Conservation (phyloP, 1,140 invertebrate genomes). For the Nilaparvata lugens region DNA sequence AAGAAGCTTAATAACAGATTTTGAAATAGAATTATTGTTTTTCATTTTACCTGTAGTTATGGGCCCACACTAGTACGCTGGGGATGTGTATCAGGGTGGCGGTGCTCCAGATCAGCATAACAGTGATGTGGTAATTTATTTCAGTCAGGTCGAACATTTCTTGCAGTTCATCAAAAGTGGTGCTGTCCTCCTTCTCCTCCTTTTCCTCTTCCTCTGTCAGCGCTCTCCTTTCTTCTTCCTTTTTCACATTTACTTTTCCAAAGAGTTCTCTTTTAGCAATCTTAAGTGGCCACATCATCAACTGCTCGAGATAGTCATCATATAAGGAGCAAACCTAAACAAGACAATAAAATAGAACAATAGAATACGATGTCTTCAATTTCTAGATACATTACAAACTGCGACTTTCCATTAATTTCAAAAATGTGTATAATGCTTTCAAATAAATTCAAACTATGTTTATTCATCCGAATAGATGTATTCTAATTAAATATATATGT, state of each 20-base stretch:
- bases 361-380: no score
- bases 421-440: no score
- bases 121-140: constrained; percentile 31
- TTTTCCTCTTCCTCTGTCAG: constrained; percentile 18
- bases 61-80: constrained; percentile 39
- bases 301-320: constrained; percentile 61
- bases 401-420: no score
- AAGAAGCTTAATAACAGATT: no score
- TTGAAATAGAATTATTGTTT: no score
- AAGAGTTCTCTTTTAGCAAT: not conserved
- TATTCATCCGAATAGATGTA: no score
- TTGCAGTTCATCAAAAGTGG: constrained; percentile 29
- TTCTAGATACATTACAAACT: no score
- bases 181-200: constrained; percentile 24
- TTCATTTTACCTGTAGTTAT: constrained; percentile 40
- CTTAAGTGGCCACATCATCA: constrained; percentile 33
- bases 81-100: constrained; percentile 35
- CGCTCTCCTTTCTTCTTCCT: not conserved
- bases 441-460: no score
- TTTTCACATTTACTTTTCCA: not conserved
- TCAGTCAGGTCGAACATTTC: constrained; percentile 1
- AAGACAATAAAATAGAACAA: constrained; percentile 21
- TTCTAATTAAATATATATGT: no score
- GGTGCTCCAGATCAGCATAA: constrained; percentile 36
- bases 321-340: constrained; percentile 56